These are phyloP conservation scores for Peromyscus eremicus DNA, from an alignment of 2,797 vertebrate genomes.

Conservation along the genomic window DNA sequence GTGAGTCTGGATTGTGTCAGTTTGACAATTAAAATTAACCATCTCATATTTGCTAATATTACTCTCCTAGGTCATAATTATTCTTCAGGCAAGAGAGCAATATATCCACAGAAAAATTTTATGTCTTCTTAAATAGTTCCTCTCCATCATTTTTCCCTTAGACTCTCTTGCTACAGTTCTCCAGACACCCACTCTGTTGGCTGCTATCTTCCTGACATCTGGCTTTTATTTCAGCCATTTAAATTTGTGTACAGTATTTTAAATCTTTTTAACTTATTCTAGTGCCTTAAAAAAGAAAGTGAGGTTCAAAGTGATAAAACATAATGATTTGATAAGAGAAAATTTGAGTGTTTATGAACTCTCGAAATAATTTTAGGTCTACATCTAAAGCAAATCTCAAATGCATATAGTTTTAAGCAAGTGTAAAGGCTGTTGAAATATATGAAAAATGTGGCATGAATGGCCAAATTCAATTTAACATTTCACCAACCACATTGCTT, in stretches of 20 bases:
- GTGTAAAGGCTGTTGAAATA: constrained; percentile 42
- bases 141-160: background rate
- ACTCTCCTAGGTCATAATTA: background rate
- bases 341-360: constrained; percentile 65
- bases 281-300: constrained; percentile 54
- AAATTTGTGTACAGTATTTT: constrained; percentile 23
- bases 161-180: constrained; percentile 15
- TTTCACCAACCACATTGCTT: background rate
- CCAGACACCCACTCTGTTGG: background rate
- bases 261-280: constrained; percentile 56
- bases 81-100: background rate
- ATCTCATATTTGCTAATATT: background rate
- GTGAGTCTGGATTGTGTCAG: background rate
- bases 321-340: constrained; percentile 66
- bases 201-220: constrained; percentile 52
- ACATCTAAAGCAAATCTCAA: constrained; percentile 39
- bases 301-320: constrained; percentile 69
- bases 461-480: background rate
- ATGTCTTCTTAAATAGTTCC: background rate
- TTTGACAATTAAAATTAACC: background rate
- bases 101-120: background rate
- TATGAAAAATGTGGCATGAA: constrained; percentile 29
- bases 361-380: constrained; percentile 60
- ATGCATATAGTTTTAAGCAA: constrained; percentile 1
- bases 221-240: constrained; percentile 56